Evolutionary conservation across 2,888 invertebrate genomes (phyloP), one percentile per base, ranked within the genome.

Genomic region (Ceriagrion tenellum): DNA sequence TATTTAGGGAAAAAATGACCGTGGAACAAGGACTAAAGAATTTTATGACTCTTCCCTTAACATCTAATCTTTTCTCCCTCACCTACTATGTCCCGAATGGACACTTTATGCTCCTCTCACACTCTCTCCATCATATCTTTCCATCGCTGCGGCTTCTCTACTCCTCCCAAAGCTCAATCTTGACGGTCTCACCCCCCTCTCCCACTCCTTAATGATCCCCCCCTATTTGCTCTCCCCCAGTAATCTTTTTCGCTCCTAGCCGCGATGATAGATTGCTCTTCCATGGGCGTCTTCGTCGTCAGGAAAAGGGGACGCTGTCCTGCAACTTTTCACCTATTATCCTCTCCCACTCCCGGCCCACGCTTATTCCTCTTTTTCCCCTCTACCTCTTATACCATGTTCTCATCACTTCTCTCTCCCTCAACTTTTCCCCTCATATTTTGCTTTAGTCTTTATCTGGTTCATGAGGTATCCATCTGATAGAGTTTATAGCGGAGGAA

Each of bases 231-330:
- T 69, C 63, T 47, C 69, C 35, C 93, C 6, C 26, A 69, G 93
- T 93, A 69, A 63, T 63, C 63, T 63, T 40, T 91, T 63, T 69
- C 91, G 63, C 30, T 35, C 81, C 81, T 81, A 81, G 81, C 59
- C 69, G 93, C 59, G 93, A 93, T 93, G 93, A 93, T 93, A 93
- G 93, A 93, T 93, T 93, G 47, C 93, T 74, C 69, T 69, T n/a
- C 47, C 69, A 93, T n/a, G 93, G 93, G 93, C 93, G 93, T 93
- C 69, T 35, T 69, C 93, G 69, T 63, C 69, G 40, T 35, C 91
- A 63, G 59, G 59, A 59, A 91, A 81, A 69, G 81, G 81, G 63
- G 63, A 91, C 91, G 63, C 40, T 91, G 91, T 63, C 63, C n/a
- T 40, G 47, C 69, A n/a, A 23, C 93, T 93, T 69, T 56, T 30